Conservation (phyloP, 2,113 vertebrate species). For the Stegastes partitus region DNA sequence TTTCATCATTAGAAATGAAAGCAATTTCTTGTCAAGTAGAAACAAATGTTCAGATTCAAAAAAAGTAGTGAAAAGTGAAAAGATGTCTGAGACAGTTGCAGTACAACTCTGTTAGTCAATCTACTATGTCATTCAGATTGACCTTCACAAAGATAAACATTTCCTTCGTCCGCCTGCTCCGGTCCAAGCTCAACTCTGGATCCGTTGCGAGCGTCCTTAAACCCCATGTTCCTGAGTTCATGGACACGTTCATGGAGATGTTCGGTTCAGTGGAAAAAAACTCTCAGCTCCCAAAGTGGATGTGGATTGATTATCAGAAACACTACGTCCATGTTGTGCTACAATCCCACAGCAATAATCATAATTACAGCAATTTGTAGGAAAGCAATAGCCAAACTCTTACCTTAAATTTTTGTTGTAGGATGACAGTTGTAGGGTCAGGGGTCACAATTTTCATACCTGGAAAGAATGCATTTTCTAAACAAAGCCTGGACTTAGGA, state of each 20-base stretch:
- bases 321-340: neutral
- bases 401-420: constrained; percentile 11
- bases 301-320: neutral
- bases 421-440: constrained; percentile 7
- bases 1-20: no score
- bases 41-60: neutral
- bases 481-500: constrained; percentile 47
- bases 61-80: neutral
- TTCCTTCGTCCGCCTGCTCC: constrained; percentile 9
- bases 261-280: neutral
- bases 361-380: constrained; percentile 4
- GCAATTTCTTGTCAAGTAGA: no score
- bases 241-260: constrained; percentile 28
- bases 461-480: constrained; percentile 58
- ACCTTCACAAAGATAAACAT: constrained; percentile 17
- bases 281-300: neutral
- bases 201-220: constrained; percentile 9
- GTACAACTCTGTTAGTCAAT: no score
- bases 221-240: constrained; percentile 24
- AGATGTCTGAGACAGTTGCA: no score
- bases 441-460: constrained; percentile 45
- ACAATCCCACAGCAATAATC: neutral
- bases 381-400: neutral
- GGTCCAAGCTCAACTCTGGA: constrained; percentile 12
- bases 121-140: constrained; percentile 3